Percentiles rank a stretch among this genome's conserved stretches.
Evolutionary conservation across 2,888 invertebrate species (phyloP).

Genomic region (Phortica magna): DNA sequence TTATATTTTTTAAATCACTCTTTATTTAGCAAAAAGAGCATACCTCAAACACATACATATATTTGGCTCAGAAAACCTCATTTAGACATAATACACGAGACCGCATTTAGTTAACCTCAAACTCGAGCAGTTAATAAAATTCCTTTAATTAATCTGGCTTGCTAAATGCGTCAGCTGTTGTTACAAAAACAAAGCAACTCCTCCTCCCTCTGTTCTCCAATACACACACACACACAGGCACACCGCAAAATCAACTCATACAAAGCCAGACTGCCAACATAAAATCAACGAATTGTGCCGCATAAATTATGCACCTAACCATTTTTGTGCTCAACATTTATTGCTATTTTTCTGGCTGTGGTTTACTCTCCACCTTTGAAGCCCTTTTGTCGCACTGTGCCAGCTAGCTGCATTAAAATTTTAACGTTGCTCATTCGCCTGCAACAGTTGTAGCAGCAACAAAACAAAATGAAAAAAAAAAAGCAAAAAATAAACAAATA

Average conservation of each 20-base stretch:
- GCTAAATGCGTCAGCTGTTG: constrained; percentile 59
- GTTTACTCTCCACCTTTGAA: constrained; percentile 45
- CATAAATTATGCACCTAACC: constrained; percentile 67
- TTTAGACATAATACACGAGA: neutral
- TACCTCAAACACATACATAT: neutral
- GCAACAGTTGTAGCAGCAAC: constrained; percentile 18
- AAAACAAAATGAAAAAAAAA: neutral
- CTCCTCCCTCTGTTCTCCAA: neutral
- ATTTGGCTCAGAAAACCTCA: neutral
- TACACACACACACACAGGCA: constrained; percentile 20
- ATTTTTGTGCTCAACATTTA: constrained; percentile 60
- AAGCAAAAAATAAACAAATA: neutral
- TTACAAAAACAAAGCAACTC: constrained; percentile 38
- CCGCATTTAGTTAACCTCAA: constrained; percentile 8
- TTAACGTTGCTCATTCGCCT: constrained; percentile 33
- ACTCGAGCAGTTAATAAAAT: constrained; percentile 59
- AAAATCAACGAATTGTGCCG: constrained; percentile 64
- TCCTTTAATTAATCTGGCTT: constrained; percentile 64
- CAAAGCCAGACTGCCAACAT: constrained; percentile 37
- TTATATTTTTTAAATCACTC: neutral
- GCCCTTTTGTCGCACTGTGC: neutral
- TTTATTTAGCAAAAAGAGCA: neutral
- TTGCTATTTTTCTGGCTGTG: constrained; percentile 44
- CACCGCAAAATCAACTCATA: neutral
- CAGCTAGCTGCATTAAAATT: constrained; percentile 33